Evolutionary conservation across 2,113 vertebrate genomes (phyloP).

Genomic region (Pedionomus torquatus): DNA sequence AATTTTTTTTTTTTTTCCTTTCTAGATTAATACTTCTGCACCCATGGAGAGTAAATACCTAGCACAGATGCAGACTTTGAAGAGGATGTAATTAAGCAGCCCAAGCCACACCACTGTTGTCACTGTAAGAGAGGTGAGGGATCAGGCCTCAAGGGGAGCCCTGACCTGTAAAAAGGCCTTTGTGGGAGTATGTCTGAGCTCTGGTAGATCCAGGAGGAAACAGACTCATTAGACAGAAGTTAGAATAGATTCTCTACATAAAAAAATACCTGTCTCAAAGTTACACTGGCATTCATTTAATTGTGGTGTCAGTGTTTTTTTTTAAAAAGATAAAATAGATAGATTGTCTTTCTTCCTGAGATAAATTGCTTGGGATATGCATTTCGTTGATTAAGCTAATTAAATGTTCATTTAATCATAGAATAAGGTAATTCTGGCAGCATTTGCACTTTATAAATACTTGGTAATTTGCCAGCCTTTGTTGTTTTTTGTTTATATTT

Average conservation of each 20-base stretch:
- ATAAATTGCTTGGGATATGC: not conserved
- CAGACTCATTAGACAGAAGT: not conserved
- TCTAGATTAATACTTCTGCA: not conserved
- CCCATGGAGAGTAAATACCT: not conserved
- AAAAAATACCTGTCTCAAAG: not conserved
- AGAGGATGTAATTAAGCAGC: not conserved
- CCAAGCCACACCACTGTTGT: not conserved
- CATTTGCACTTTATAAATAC: not conserved
- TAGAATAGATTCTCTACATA: not conserved
- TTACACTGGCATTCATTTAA: not conserved
- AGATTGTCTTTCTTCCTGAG: not conserved
- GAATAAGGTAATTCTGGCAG: not conserved
- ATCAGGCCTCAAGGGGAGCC: not conserved
- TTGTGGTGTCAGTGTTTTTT: not conserved
- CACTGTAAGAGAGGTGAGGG: not conserved
- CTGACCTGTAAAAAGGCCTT: not conserved
- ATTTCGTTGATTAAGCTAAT: constrained; percentile 18
- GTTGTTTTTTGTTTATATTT: not conserved
- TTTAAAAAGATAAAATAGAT: not conserved
- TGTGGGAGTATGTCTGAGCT: not conserved
- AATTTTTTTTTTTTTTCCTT: not conserved
- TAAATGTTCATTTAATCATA: not conserved
- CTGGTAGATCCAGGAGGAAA: not conserved
- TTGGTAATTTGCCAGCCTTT: not conserved
- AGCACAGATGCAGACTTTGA: not conserved